A percentile compares a stretch with the other conserved stretches of the same genome.
Evolutionary conservation across 2,888 invertebrate genomes (phyloP).

Genomic region (Diarsia mendica): DNA sequence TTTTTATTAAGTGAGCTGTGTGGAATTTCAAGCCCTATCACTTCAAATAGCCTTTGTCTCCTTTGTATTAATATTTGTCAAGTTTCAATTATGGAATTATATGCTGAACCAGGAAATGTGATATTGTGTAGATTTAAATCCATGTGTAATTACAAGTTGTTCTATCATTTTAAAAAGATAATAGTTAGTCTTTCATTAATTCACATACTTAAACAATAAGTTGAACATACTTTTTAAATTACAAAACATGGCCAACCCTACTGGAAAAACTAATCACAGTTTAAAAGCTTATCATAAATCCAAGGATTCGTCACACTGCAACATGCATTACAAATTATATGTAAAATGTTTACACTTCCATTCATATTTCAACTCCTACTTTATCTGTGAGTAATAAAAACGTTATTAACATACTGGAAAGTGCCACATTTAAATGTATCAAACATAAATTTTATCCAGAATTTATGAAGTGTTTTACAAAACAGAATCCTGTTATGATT

Average conservation of each 20-base stretch:
- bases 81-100: constrained; percentile 13
- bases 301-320: constrained; percentile 45
- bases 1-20: background rate
- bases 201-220: background rate
- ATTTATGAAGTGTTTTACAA: constrained; percentile 55
- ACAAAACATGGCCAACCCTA: constrained; percentile 39
- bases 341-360: constrained; percentile 52
- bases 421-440: constrained; percentile 50
- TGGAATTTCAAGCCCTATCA: background rate
- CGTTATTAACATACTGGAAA: constrained; percentile 43
- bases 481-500: constrained; percentile 66
- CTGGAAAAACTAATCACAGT: constrained; percentile 17
- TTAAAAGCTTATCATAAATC: constrained; percentile 40
- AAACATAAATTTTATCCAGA: constrained; percentile 59
- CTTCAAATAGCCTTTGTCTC: background rate
- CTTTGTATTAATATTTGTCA: background rate
- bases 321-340: constrained; percentile 49
- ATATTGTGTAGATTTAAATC: background rate
- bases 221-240: background rate
- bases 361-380: constrained; percentile 48
- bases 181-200: background rate
- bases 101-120: background rate
- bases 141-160: background rate
- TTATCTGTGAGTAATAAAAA: constrained; percentile 55
- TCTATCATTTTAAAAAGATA: too few relatives aligned